Percentiles rank a stretch among this genome's conserved stretches.
Evolutionary conservation across 2,113 vertebrate species (phyloP).

Genomic region (Siniperca chuatsi): DNA sequence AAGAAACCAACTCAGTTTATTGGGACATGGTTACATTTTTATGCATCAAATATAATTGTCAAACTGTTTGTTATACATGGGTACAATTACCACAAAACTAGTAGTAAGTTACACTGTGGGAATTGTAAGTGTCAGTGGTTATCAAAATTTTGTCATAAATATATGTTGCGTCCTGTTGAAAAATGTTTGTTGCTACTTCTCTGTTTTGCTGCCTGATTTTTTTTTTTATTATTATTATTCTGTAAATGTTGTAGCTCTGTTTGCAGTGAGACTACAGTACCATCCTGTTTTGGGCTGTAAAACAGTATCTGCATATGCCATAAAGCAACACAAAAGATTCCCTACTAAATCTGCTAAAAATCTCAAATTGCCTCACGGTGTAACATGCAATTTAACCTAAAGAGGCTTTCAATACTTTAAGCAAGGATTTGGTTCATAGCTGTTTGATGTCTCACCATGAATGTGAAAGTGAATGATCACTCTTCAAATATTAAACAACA

Average conservation of each 20-base stretch:
- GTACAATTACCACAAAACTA: neutral
- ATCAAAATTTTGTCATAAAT: neutral
- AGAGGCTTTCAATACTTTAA: neutral
- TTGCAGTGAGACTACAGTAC: neutral
- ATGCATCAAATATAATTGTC: neutral
- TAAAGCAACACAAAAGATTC: neutral
- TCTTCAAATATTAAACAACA: neutral
- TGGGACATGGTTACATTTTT: neutral
- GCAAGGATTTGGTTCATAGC: neutral
- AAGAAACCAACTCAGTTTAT: neutral
- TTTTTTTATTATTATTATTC: neutral
- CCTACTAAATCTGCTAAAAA: neutral
- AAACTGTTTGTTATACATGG: neutral
- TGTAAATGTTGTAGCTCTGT: neutral
- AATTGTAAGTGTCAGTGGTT: neutral
- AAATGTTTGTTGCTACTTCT: rapidly evolving
- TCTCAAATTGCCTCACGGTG: neutral
- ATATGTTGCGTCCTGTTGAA: neutral
- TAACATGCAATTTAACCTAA: neutral
- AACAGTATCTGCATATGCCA: neutral
- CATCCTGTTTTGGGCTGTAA: neutral
- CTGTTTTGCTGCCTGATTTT: neutral
- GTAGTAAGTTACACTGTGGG: too few species aligned
- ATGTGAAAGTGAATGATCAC: neutral
- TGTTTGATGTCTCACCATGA: neutral